Percentiles rank a stretch among this genome's conserved stretches.
Conservation (phyloP, 92 coral and sea anemone genomes). For the Phenganax subtilis region DNA sequence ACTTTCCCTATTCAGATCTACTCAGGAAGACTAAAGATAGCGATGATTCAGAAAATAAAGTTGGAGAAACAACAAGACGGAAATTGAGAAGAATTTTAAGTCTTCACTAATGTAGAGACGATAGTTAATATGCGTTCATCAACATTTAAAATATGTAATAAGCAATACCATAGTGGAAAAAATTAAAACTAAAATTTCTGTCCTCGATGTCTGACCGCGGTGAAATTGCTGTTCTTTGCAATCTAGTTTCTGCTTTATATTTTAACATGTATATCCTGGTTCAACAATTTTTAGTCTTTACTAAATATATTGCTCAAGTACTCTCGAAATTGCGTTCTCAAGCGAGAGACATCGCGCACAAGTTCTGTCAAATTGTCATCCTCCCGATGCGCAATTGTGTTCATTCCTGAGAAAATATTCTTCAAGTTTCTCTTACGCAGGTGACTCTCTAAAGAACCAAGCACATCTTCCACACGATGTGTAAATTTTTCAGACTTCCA, state of each 20-base stretch:
- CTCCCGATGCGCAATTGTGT: slow-evolving; percentile 1
- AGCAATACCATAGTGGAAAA: slow-evolving; percentile 2
- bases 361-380: slow-evolving; percentile 3
- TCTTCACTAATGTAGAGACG: neutral
- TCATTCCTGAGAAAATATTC: slow-evolving; percentile 28
- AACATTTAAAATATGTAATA: neutral
- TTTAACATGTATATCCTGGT: neutral
- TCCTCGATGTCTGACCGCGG: slow-evolving; percentile 29
- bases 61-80: slow-evolving; percentile 30
- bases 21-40: neutral
- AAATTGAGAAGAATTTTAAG: slow-evolving; percentile 37
- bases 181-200: slow-evolving; percentile 7
- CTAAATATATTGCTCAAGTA: neutral
- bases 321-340: neutral
- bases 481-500: slow-evolving; percentile 46
- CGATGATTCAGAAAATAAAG: slow-evolving; percentile 1
- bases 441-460: slow-evolving; percentile 44
- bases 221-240: slow-evolving; percentile 3
- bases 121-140: neutral
- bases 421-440: slow-evolving; percentile 15
- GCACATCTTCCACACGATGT: slow-evolving; percentile 51
- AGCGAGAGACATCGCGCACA: neutral
- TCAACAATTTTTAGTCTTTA: neutral
- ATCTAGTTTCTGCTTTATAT: neutral
- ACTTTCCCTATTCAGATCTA: neutral